Evolutionary conservation across 2,888 invertebrate genomes (phyloP), one percentile per base, ranked within the genome.

Genomic region (Exocentrus adspersus): DNA sequence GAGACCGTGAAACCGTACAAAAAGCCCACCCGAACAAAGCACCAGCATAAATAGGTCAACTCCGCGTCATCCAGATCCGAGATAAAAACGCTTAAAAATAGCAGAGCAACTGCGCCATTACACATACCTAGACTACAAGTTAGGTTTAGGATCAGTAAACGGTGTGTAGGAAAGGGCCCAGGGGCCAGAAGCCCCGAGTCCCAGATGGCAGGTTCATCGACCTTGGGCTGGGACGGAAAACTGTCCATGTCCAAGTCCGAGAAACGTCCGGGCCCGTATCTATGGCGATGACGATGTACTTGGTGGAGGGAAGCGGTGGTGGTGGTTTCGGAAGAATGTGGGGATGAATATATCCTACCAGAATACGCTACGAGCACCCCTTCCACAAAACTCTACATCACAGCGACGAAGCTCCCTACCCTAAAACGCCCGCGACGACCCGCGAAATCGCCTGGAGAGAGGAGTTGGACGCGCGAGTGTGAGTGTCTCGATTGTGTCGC

Each of bases 311-410:
- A 81, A 80, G 58, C 79, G 78, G 81, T 82, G 79, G 81, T 80
- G 81, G 81, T 81, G 80, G 80, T 80, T 81, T 80, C 67, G 80
- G 79, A 80, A 80, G 81, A 81, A 81, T 81, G 83, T 83, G 83
- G 83, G 83, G 83, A 83, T 83, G 83, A 83, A 82, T 81, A 79
- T 80, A 80, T 81, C 82, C 82, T 80, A 82, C 82, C 82, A 81
- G 82, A 81, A 79, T 79, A 82, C 81, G 75, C 80, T 77, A 77
- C 77, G 81, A 81, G 79, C 82, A 82, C 82, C 83, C 83, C 83
- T 82, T 82, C 82, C 82, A 82, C 82, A 80, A 76, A 81, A 81
- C 80, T 80, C 82, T 79, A 81, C 80, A 79, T 80, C 80, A 82
- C 79, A 74, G 82, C 82, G 82, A 78, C 82, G 82, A 81, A 81